Evolutionary conservation across 2,888 invertebrate genomes (phyloP).

Genomic region (Drosophila tanythrix): DNA sequence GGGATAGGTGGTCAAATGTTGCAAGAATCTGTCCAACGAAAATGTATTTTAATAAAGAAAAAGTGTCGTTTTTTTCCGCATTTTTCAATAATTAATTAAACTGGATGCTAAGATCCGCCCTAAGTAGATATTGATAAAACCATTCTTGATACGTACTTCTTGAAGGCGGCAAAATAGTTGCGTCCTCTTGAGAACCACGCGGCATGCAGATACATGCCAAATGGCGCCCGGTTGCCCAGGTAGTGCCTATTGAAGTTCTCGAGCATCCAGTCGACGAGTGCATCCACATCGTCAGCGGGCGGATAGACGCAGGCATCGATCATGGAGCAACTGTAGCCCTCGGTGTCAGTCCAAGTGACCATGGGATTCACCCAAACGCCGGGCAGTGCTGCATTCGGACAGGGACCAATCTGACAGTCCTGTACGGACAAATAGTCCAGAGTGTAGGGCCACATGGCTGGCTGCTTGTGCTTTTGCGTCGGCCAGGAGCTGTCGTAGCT

Average conservation of each 20-base stretch:
- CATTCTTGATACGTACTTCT: slow-evolving; percentile 70
- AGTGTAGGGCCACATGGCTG: slow-evolving; percentile 88
- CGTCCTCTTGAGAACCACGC: slow-evolving; percentile 87
- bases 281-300: slow-evolving; percentile 85
- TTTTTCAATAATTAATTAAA: background rate
- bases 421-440: slow-evolving; percentile 86
- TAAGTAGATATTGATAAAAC: background rate
- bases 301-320: slow-evolving; percentile 86
- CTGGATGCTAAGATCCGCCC: background rate
- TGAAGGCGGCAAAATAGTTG: slow-evolving; percentile 86
- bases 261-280: slow-evolving; percentile 87
- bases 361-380: slow-evolving; percentile 88
- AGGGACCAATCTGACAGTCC: slow-evolving; percentile 86
- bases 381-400: slow-evolving; percentile 86
- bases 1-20: slow-evolving; percentile 85
- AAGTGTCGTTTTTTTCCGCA: rapidly evolving
- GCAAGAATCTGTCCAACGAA: slow-evolving; percentile 85
- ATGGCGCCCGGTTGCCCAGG: slow-evolving; percentile 88
- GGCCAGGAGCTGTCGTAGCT: slow-evolving; percentile 87
- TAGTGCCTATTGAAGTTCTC: slow-evolving; percentile 89
- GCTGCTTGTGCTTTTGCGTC: slow-evolving; percentile 84
- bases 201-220: slow-evolving; percentile 89
- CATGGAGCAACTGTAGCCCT: slow-evolving; percentile 86
- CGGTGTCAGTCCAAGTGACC: slow-evolving; percentile 86
- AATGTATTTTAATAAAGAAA: slow-evolving; percentile 48